Conservation (phyloP, 1,140 invertebrate genomes). For the Drosophila bocqueti region DNA sequence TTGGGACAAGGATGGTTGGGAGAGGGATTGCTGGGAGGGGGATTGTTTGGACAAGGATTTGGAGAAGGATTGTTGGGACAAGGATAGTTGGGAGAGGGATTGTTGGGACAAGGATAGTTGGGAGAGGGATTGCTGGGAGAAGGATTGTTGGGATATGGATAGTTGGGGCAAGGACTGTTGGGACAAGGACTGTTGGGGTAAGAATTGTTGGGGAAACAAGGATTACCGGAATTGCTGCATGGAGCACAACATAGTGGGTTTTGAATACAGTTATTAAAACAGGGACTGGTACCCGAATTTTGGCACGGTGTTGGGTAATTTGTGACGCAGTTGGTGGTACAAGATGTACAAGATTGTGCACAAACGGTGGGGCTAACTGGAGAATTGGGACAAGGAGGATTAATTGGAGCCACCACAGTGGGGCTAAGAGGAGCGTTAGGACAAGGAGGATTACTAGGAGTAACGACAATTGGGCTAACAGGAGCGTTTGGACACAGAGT, state of each 20-base stretch:
- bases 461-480: background rate
- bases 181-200: background rate
- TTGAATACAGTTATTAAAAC: background rate
- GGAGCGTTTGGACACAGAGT: conserved; percentile 17
- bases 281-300: background rate
- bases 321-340: background rate
- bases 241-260: background rate
- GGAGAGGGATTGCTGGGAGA: background rate
- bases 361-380: background rate
- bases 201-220: background rate
- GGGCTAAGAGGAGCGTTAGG: conserved; percentile 22
- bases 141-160: background rate
- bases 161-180: background rate
- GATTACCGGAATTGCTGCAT: background rate
- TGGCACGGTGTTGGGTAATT: background rate
- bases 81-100: background rate
- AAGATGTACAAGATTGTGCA: background rate
- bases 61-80: background rate
- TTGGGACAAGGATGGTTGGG: background rate
- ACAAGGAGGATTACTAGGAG: conserved; percentile 4
- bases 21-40: background rate
- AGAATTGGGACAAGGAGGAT: conserved; percentile 15
- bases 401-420: conserved; percentile 5
- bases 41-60: background rate
- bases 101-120: background rate